Base-by-base conservation (phyloP, 1,140 invertebrate genomes). In the Vanessa tameamea region DNA sequence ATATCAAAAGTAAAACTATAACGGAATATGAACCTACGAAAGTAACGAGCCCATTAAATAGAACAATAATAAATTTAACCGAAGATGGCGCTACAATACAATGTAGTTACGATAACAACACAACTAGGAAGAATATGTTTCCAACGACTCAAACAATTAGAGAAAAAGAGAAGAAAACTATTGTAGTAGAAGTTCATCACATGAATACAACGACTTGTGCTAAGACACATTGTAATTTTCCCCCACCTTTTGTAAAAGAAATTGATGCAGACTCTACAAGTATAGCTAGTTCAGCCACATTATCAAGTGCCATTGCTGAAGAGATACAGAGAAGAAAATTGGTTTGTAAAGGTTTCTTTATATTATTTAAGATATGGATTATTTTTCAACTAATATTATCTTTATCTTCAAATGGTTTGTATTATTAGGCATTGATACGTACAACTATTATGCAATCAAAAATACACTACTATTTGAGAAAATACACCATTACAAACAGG, bases 31-130 rank as follows among this genome's bases (percentile, higher is more conserved):
- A 86, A 75, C 67, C 75, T 11, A 47, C 78, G 26, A 82, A 81
- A 78, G 64, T 85, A 51, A 92, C 91, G 26, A 86, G 80, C 72
- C 93, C 93, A 64, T 90, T 94, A 67, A 95, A 95, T 86, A 94
- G 94, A 78, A 95, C 95, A 0, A 95, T 95, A 72, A 95, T 95
- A 51, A 95, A 95, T 90, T 87, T 95, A 74, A 94, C 95, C 9
- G 95, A 95, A 88, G 95, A 95, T 66, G 95, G 95, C 43, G 95
- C 95, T 26, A 95, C 94, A 3, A 95, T 95, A 77, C 94, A 94
- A 78, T 95, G 94, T 82, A 95, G 94, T 85, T 92, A 93, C 78
- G 87, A 93, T 72, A 91, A 93, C 64, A 89, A 89, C 53, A 83
- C 84, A 15, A 77, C 82, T 59, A 87, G 82, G 51, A 92, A 91